A percentile compares a stretch with the other conserved stretches of the same genome.
Evolutionary conservation across 2,113 vertebrate species (phyloP).

Genomic region (Scytalopus superciliaris): DNA sequence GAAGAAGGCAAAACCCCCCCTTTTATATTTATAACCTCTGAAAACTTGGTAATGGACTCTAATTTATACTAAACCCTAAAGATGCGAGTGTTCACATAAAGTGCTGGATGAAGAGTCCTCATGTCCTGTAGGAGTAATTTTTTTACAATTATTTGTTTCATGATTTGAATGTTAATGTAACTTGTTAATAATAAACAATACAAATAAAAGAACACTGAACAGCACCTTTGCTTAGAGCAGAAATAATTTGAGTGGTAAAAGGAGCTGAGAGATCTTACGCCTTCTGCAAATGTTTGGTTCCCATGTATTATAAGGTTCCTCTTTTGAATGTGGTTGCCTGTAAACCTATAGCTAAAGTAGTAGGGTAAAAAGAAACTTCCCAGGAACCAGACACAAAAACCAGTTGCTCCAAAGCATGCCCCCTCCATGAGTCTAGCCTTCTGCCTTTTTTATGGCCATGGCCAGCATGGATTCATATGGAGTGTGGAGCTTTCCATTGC

Average conservation of each 20-base stretch:
- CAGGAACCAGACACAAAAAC: not conserved
- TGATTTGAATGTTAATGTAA: not conserved
- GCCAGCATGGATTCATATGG: not conserved
- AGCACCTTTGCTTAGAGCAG: not conserved
- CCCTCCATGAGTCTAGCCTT: not conserved
- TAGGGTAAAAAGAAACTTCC: not conserved
- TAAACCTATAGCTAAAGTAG: not conserved
- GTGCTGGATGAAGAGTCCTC: not conserved
- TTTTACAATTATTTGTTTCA: not conserved
- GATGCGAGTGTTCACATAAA: not conserved
- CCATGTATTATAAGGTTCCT: not conserved
- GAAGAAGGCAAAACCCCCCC: not conserved
- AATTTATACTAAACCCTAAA: not conserved
- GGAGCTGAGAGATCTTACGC: not conserved
- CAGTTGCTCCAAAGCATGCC: not conserved
- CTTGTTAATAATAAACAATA: not conserved
- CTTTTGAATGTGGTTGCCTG: conserved; percentile 1
- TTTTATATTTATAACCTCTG: not conserved
- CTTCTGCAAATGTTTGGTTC: not conserved
- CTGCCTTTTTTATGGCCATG: not conserved
- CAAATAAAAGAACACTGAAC: not conserved
- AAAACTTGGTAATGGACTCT: not conserved
- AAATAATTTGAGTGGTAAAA: not conserved
- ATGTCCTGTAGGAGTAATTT: not conserved
- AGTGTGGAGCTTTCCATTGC: not conserved